Percentiles rank a stretch among this genome's conserved stretches.
Conservation (phyloP, 30 jellyfish, hydroid and myxozoan genomes). For the Aurelia sp. region DNA sequence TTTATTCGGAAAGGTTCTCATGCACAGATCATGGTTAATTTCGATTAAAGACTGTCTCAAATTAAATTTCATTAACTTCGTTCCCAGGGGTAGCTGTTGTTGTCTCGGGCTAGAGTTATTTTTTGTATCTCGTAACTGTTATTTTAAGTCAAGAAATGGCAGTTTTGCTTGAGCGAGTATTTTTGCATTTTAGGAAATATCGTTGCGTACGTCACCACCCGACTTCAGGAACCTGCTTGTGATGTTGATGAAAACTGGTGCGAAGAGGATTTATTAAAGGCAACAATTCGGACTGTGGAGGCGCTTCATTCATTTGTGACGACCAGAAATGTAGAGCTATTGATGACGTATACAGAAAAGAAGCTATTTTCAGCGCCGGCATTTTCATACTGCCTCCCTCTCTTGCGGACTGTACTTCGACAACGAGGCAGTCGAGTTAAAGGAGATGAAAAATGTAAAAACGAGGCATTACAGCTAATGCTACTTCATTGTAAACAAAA, state of each 20-base stretch:
- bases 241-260: slow-evolving; percentile 79
- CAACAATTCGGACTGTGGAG: slow-evolving; percentile 64
- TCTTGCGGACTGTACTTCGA: slow-evolving; percentile 63
- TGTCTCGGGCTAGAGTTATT: no score
- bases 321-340: slow-evolving; percentile 68
- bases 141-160: not conserved
- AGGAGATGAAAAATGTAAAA: slow-evolving; percentile 62
- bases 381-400: slow-evolving; percentile 83
- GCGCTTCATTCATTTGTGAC: slow-evolving; percentile 72
- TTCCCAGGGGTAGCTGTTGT: no score
- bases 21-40: no score
- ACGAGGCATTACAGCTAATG: slow-evolving; percentile 78
- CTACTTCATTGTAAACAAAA: slow-evolving; percentile 73
- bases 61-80: no score
- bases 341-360: slow-evolving; percentile 84
- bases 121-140: not conserved
- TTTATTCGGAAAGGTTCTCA: no score
- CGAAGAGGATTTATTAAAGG: slow-evolving; percentile 56
- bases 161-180: not conserved
- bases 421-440: slow-evolving; percentile 72
- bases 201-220: slow-evolving; percentile 72
- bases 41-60: no score
- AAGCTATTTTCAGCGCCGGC: slow-evolving; percentile 73
- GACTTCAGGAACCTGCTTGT: slow-evolving; percentile 77
- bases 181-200: slow-evolving; percentile 62